phyloP scores from a whole-genome alignment of 2,888 invertebrate species.

The Phortica magna region DNA sequence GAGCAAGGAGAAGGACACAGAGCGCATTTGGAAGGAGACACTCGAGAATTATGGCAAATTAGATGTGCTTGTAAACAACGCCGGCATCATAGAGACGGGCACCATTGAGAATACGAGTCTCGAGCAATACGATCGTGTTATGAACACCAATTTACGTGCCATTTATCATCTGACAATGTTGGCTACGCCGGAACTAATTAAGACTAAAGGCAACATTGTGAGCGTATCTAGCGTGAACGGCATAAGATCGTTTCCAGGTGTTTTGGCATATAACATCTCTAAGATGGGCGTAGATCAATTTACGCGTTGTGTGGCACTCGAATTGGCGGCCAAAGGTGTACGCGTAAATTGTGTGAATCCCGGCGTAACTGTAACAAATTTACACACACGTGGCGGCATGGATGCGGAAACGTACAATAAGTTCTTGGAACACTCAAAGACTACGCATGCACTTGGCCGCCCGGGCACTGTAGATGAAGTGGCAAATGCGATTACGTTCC shows the following conservation, averaged over 20 bases:
- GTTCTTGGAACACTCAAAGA: slow-evolving; percentile 90
- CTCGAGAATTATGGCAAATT: slow-evolving; percentile 86
- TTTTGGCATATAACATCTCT: slow-evolving; percentile 94
- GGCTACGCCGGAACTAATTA: slow-evolving; percentile 90
- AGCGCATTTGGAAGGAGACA: slow-evolving; percentile 85
- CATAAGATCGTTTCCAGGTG: slow-evolving; percentile 91
- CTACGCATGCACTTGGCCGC: slow-evolving; percentile 94
- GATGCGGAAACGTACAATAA: slow-evolving; percentile 87
- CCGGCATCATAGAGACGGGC: slow-evolving; percentile 90
- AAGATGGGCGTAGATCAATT: slow-evolving; percentile 97
- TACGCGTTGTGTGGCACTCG: slow-evolving; percentile 94
- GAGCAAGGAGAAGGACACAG: slow-evolving; percentile 85
- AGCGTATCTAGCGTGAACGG: slow-evolving; percentile 98
- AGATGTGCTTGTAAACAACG: slow-evolving; percentile 93
- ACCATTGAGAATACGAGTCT: slow-evolving; percentile 90
- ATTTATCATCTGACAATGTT: slow-evolving; percentile 91
- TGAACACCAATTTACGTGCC: slow-evolving; percentile 93
- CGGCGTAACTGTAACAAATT: slow-evolving; percentile 90
- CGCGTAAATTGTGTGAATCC: slow-evolving; percentile 96
- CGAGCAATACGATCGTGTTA: slow-evolving; percentile 92
- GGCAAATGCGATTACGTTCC: slow-evolving; percentile 91
- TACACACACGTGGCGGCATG: slow-evolving; percentile 93
- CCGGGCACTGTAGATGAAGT: slow-evolving; percentile 91
- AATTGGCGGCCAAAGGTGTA: slow-evolving; percentile 88
- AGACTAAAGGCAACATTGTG: slow-evolving; percentile 93